These are phyloP conservation scores for Icerya purchasi DNA, from an alignment of 2,888 invertebrate genomes.

Conservation along the genomic window DNA sequence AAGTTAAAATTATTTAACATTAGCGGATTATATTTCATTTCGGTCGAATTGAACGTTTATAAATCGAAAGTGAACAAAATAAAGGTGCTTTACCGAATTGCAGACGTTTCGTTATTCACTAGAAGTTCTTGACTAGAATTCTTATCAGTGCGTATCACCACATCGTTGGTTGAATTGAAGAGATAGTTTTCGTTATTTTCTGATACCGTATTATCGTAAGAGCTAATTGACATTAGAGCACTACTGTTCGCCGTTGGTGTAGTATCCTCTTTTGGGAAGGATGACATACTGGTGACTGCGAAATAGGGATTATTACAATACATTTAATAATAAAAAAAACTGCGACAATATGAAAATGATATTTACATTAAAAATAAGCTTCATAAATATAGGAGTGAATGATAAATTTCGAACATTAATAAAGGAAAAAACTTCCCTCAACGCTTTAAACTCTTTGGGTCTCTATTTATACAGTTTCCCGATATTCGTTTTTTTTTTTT, in stretches of 20 bases:
- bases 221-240: slow-evolving; percentile 8
- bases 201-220: slow-evolving; percentile 2
- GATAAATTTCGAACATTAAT: too few species aligned
- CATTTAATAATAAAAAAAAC: not conserved
- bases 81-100: slow-evolving; percentile 5
- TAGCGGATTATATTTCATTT: too few species aligned
- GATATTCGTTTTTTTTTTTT: too few species aligned
- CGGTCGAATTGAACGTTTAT: too few species aligned
- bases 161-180: slow-evolving; percentile 1
- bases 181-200: slow-evolving; percentile 1
- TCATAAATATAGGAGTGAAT: too few species aligned
- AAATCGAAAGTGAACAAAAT: too few species aligned
- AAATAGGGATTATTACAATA: not conserved
- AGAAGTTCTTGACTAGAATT: not conserved
- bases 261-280: slow-evolving; percentile 9
- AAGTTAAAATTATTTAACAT: too few species aligned
- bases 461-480: too few species aligned
- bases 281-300: slow-evolving; percentile 8
- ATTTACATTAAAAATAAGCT: too few species aligned
- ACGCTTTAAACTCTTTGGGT: too few species aligned
- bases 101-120: slow-evolving; percentile 4
- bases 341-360: too few species aligned
- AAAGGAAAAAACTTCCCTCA: too few species aligned
- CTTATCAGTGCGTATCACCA: not conserved
- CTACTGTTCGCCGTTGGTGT: slow-evolving; percentile 10